Percentiles rank a stretch among this genome's conserved stretches.
Evolutionary conservation across 2,888 invertebrate genomes (phyloP).

Genomic region (Aricia artaxerxes): DNA sequence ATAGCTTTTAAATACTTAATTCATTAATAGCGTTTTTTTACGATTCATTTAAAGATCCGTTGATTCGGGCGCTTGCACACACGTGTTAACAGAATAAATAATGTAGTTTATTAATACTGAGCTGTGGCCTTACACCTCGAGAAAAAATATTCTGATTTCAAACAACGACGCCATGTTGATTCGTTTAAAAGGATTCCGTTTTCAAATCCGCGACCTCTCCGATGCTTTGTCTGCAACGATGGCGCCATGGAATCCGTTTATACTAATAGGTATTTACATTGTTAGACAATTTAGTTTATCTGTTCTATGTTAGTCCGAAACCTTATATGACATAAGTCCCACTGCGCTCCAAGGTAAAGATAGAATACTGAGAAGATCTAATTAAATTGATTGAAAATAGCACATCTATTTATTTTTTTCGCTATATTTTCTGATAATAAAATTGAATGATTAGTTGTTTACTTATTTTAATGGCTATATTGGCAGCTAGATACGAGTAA

Average conservation of each 20-base stretch:
- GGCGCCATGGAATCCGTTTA: slow-evolving; percentile 28
- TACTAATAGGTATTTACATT: slow-evolving; percentile 29
- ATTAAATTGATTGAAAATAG: slow-evolving; percentile 20
- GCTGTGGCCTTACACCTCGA: background rate
- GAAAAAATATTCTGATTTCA: background rate
- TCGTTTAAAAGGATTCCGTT: slow-evolving; percentile 23
- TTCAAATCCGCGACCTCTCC: slow-evolving; percentile 20
- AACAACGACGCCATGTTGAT: slow-evolving; percentile 11
- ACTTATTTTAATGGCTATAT: too few relatives aligned
- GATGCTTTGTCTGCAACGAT: background rate
- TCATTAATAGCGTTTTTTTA: background rate
- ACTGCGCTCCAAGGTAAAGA: background rate
- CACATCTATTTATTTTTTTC: background rate
- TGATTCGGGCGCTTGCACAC: too few relatives aligned
- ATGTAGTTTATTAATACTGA: too few relatives aligned
- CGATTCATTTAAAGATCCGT: too few relatives aligned
- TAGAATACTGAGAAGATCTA: slow-evolving; percentile 13
- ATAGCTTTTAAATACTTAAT: background rate
- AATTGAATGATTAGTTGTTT: too few relatives aligned
- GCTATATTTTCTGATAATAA: too few relatives aligned
- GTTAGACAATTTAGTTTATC: slow-evolving; percentile 27
- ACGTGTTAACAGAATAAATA: too few relatives aligned
- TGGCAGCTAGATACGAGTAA: too few relatives aligned
- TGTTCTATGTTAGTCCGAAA: slow-evolving; percentile 26
- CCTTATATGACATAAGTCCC: slow-evolving; percentile 15